These are phyloP conservation scores for Paguma larvata DNA, from an alignment of 2,797 vertebrate species.

Conservation along the genomic window DNA sequence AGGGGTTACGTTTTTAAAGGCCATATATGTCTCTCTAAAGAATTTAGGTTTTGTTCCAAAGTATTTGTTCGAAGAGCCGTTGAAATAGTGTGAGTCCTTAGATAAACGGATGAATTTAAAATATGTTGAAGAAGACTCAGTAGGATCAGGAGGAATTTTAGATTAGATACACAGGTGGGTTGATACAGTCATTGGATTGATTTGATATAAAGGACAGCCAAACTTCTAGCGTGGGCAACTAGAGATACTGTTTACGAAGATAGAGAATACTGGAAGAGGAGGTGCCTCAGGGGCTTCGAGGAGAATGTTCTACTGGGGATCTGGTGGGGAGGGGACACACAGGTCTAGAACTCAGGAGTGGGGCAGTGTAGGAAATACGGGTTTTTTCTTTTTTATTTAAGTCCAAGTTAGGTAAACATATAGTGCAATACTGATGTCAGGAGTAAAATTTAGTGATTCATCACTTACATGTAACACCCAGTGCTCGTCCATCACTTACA, in stretches of 20 bases:
- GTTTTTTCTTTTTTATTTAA: neutral
- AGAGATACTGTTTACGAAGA: neutral
- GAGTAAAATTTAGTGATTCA: no score
- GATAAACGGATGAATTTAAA: conserved; percentile 22
- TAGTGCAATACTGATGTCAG: no score
- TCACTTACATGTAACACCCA: no score
- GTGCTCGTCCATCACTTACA: no score
- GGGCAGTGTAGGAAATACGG: neutral
- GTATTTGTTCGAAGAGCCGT: neutral
- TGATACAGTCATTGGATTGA: neutral
- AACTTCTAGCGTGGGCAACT: neutral
- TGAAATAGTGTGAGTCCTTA: neutral
- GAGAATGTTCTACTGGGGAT: neutral
- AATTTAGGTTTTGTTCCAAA: neutral
- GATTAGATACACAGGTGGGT: neutral
- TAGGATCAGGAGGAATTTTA: neutral
- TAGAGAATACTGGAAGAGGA: neutral
- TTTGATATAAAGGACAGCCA: neutral
- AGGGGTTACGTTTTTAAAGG: neutral
- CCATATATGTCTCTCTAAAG: neutral
- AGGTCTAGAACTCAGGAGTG: neutral
- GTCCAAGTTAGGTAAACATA: no score
- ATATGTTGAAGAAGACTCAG: neutral
- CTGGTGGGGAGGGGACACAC: neutral
- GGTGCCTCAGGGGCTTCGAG: neutral